These are phyloP conservation scores for Ochlodes sylvanus DNA, from an alignment of 2,888 invertebrate species.

Conservation along the genomic window DNA sequence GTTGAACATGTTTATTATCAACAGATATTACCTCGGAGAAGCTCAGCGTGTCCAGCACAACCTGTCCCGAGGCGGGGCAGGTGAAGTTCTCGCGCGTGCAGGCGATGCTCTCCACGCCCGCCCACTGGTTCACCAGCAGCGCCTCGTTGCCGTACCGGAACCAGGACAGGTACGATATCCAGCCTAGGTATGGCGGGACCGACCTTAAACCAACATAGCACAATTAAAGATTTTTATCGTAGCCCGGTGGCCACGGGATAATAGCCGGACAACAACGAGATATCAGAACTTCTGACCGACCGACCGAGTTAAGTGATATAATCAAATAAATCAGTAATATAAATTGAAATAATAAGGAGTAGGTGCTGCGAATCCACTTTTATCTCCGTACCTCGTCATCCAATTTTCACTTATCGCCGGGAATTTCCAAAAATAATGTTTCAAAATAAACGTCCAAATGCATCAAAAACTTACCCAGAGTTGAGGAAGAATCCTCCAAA, in stretches of 20 bases:
- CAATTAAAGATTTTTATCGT: too few species aligned
- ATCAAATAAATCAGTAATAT: too few species aligned
- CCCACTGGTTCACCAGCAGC: constrained; percentile 95
- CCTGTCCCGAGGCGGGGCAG: constrained; percentile 91
- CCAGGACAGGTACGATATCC: constrained; percentile 96
- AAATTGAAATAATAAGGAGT: too few species aligned
- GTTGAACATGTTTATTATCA: too few species aligned
- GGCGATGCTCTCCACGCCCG: constrained; percentile 89
- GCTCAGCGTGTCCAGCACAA: constrained; percentile 91
- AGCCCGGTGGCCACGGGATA: too few species aligned
- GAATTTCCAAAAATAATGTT: too few species aligned
- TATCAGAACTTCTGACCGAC: too few species aligned
- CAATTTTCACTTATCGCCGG: too few species aligned
- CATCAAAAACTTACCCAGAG: constrained; percentile 87
- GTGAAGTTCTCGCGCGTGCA: constrained; percentile 90
- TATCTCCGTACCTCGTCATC: too few species aligned
- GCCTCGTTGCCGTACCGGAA: constrained; percentile 97
- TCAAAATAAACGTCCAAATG: background rate
- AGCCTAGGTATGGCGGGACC: constrained; percentile 81
- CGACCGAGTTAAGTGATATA: too few species aligned
- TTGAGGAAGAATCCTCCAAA: constrained; percentile 99
- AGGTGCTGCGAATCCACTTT: too few species aligned
- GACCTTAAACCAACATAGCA: background rate
- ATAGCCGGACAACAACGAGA: too few species aligned
- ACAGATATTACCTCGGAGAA: constrained; percentile 87